A percentile compares a stretch with the other conserved stretches of the same genome.
phyloP scores from a whole-genome alignment of 2,888 invertebrate species.

The Brachypterus glaber region DNA sequence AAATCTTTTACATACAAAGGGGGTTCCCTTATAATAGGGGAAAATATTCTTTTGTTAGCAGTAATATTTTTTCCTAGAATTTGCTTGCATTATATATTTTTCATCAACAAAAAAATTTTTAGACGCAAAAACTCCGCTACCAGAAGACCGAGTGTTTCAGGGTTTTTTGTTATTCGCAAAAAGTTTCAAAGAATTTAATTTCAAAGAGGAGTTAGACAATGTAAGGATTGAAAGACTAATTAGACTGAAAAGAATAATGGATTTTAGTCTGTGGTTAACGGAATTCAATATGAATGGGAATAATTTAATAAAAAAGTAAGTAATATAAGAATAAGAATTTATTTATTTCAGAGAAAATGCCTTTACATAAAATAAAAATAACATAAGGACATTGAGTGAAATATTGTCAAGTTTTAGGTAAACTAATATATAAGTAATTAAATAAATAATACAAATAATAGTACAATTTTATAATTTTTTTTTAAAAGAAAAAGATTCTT shows the following conservation, averaged over 20 bases:
- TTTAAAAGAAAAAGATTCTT: too few relatives aligned
- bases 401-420: too few relatives aligned
- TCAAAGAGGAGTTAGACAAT: conserved; percentile 41
- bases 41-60: too few relatives aligned
- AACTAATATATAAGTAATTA: too few relatives aligned
- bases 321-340: conserved; percentile 10
- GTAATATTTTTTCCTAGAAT: too few relatives aligned
- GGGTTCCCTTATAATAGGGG: too few relatives aligned
- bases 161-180: conserved; percentile 67
- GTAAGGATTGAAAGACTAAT: conserved; percentile 40
- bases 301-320: conserved; percentile 34
- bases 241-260: conserved; percentile 43
- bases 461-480: too few relatives aligned
- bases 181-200: conserved; percentile 49
- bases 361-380: too few relatives aligned
- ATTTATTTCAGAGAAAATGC: too few relatives aligned
- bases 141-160: conserved; percentile 70
- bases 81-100: conserved; percentile 8
- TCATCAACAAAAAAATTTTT: conserved; percentile 20
- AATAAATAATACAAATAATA: too few relatives aligned
- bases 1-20: too few relatives aligned
- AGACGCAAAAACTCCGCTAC: conserved; percentile 59
- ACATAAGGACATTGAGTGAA: too few relatives aligned
- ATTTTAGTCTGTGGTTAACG: conserved; percentile 44
- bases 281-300: conserved; percentile 40